phyloP scores from a whole-genome alignment of 1,140 invertebrate genomes.

The Bombus confusus region DNA sequence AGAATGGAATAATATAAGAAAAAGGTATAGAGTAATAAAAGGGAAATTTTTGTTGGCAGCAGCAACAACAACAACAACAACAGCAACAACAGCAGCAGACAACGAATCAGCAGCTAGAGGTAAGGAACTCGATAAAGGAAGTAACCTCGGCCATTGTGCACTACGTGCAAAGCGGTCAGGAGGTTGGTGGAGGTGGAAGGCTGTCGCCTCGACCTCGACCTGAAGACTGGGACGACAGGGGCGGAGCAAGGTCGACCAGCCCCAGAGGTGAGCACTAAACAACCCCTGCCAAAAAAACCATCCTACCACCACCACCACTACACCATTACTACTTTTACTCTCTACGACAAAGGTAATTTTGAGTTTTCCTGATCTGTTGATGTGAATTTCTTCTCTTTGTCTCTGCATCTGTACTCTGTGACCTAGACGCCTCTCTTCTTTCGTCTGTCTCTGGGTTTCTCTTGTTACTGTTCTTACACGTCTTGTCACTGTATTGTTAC shows the following conservation, averaged over 20 bases:
- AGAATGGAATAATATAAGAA: not conserved
- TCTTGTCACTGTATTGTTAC: not conserved
- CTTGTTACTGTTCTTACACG: conserved; percentile 36
- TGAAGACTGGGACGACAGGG: conserved; percentile 80
- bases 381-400: conserved; percentile 65
- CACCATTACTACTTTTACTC: conserved; percentile 78
- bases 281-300: conserved; percentile 69
- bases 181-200: conserved; percentile 79
- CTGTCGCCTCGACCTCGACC: conserved; percentile 79
- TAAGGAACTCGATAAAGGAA: conserved; percentile 94
- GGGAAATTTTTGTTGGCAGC: not conserved
- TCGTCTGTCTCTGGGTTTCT: conserved; percentile 45
- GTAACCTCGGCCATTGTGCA: conserved; percentile 96
- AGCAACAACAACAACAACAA: conserved; percentile 70
- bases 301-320: conserved; percentile 67
- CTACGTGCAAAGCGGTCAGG: conserved; percentile 90
- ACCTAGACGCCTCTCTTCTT: conserved; percentile 58
- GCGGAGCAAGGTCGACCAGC: conserved; percentile 80
- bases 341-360: conserved; percentile 81
- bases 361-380: conserved; percentile 70
- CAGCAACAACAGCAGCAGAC: conserved; percentile 73
- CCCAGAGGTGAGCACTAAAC: conserved; percentile 83
- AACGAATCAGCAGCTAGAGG: conserved; percentile 87
- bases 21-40: not conserved
- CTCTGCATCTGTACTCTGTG: conserved; percentile 62